Evolutionary conservation across 2,888 invertebrate genomes (phyloP), one percentile per base, ranked within the genome.

Genomic region (Rotaria socialis): DNA sequence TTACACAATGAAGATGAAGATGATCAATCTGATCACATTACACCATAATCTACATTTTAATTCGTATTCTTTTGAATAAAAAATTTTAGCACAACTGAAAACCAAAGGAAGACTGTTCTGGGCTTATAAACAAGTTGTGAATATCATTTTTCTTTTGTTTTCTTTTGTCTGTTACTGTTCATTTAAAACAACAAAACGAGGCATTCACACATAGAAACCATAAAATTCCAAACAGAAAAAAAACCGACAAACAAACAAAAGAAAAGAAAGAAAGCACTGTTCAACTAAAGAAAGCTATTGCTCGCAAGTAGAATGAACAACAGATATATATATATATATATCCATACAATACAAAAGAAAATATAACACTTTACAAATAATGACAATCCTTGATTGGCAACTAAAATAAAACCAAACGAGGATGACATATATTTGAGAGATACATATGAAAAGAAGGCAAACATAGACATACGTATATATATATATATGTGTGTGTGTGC

Each of bases 231-330:
- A 67, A 27, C 67, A 67, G 14, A 27, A 3, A 35, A 67, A 67
- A 67, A 27, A 35, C 10, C 27, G 35, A 35, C n/a, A 8, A 67
- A 27, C 16, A n/a, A n/a, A 67, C n/a, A 27, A 35, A n/a, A 67
- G 2, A 27, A 14, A 14, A 35, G n/a, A 67, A 27, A 67, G 11
- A 67, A 67, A 35, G n/a, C 67, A 67, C 35, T 67, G 67, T 67
- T 67, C 67, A 67, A 52, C 52, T 52, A 52, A 52, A 52, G 52
- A 52, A 52, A 52, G 67, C 67, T 67, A 67, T 67, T 67, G 67
- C n/a, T 35, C 27, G 14, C 27, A 35, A 16, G 14, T 6, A 67
- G n/a, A 67, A 67, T 67, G 7, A 67, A 67, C 67, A 67, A 67
- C 67, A 67, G 11, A 16, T 35, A 67, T 27, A 67, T 35, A 7